Conservation (phyloP, 2,797 vertebrate species). For the Coracias cyanogaster region DNA sequence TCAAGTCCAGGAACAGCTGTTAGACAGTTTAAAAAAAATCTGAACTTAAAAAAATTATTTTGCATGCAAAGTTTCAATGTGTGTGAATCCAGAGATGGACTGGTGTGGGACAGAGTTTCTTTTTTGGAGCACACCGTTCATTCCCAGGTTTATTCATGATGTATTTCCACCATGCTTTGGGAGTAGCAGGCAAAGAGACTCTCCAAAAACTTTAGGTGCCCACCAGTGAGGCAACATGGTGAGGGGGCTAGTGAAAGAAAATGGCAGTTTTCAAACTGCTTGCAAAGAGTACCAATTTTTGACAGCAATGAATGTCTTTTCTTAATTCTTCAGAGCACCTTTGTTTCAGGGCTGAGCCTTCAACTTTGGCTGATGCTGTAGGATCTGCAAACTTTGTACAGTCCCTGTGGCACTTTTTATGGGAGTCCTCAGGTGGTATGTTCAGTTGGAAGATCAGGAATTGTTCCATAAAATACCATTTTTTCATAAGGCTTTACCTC, state of each 20-base stretch:
- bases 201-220: not conserved
- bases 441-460: not conserved
- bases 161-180: not conserved
- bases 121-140: not conserved
- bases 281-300: not conserved
- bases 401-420: not conserved
- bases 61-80: not conserved
- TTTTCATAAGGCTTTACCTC: slow-evolving; percentile 11
- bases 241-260: not conserved
- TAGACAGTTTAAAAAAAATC: not conserved
- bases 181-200: not conserved
- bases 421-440: not conserved
- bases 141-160: not conserved
- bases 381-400: not conserved
- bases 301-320: not conserved
- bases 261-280: not conserved
- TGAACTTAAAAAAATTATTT: not conserved
- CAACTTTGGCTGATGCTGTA: not conserved
- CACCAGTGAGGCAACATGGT: not conserved
- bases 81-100: not conserved
- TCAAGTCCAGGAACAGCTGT: not conserved
- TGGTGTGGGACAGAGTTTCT: not conserved
- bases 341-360: not conserved
- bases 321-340: not conserved
- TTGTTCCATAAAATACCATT: not conserved